Conservation (phyloP, 53 echinoderm and acorn worm genomes). For the Apostichopus leukothele region DNA sequence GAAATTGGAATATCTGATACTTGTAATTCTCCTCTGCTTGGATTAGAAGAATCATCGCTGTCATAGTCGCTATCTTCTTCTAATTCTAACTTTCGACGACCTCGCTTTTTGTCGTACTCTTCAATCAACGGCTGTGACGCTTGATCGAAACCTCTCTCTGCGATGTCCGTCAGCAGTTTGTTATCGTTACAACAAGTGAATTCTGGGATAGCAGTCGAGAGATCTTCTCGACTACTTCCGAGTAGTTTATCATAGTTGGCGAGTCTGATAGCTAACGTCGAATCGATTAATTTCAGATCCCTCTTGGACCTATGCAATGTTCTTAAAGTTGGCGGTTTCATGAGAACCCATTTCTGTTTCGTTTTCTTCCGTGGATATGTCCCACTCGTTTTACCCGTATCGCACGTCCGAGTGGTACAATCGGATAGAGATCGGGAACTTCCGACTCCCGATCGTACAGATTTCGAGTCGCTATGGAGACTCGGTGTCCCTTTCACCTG, state of each 20-base stretch:
- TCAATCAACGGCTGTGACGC: constrained; percentile 52
- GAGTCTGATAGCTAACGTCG: constrained; percentile 79
- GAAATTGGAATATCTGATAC: constrained; percentile 90
- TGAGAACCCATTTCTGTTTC: constrained; percentile 56
- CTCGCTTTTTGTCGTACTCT: constrained; percentile 32
- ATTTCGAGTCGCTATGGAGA: constrained; percentile 18
- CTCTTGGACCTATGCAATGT: constrained; percentile 69
- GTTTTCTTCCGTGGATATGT: constrained; percentile 54
- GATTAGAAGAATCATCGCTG: constrained; percentile 58
- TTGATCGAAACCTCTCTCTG: constrained; percentile 63
- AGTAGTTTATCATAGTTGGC: constrained; percentile 87
- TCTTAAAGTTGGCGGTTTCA: constrained; percentile 83
- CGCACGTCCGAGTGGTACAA: constrained; percentile 40
- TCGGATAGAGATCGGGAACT: constrained; percentile 39
- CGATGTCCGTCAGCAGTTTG: constrained; percentile 58
- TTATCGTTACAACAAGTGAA: constrained; percentile 63
- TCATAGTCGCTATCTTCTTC: constrained; percentile 67
- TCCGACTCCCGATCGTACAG: constrained; percentile 10
- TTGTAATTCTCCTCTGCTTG: constrained; percentile 61
- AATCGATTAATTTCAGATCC: constrained; percentile 76
- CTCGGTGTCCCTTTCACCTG: constrained; percentile 13
- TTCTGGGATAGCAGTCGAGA: constrained; percentile 71
- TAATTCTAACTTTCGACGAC: constrained; percentile 46
- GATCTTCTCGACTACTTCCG: constrained; percentile 95
- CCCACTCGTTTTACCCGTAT: constrained; percentile 39